Base-by-base conservation (phyloP, 2,797 vertebrate species). In the Tachyglossus aculeatus region DNA sequence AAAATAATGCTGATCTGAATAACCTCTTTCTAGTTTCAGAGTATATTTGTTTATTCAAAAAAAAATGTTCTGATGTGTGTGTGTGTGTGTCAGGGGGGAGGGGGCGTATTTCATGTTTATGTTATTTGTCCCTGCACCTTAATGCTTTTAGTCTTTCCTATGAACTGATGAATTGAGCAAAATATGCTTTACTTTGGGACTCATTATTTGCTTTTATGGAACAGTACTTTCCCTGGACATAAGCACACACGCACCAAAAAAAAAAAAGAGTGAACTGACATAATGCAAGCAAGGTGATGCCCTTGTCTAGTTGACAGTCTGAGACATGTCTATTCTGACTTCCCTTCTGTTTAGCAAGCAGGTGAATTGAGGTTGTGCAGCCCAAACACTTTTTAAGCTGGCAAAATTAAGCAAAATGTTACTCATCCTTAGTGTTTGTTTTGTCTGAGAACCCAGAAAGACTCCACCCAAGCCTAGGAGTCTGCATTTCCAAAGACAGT, bases 401-500 rank as follows among this genome's bases (percentile, higher is more conserved):
- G 63, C 24, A 66, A 60, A 53, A 22, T 54, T 37, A 76, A 78
- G 22, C 9, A 66, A 71, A 58, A 22, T 41, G 45, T 63, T 75
- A 71, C 45, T 59, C 71, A 64, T 60, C 57, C 21, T 31, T 66
- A 60, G 66, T 82, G 59, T 82, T 88, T 87, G 47, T 75, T 71
- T 82, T 85, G 86, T 51, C 24, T 43, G 41, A 83, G 47, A 71
- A 76, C 8, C 5, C 56, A 70, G 54, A 31, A 55, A 76, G 80
- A 52, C 80, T 86, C 81, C 84, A 84, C 80, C 83, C 84, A 78
- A 45, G 54, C 14, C 32, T 33, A 52, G 51, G 22, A 86, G 65
- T 68, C 79, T 51, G 47, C 51, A 59, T 60, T 21, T n/a, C 33
- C 69, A 9, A 40, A 62, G 9, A 71, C 36, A 78, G 41, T 71